Evolutionary conservation across 1,140 invertebrate species (phyloP).

Genomic region (Solenopsis fugax): DNA sequence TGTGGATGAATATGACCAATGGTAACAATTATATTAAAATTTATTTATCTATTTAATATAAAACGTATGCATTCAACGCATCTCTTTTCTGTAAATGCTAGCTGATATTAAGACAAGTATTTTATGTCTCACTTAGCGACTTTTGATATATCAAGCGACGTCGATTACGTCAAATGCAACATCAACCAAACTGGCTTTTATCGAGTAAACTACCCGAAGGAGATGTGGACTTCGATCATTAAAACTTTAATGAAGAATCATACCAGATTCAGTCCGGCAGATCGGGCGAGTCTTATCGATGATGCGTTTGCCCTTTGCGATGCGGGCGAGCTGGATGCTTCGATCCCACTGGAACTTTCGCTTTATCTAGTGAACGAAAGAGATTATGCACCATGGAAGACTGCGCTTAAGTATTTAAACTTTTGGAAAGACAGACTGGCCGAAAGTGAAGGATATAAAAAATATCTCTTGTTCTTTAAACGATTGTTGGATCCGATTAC

Average conservation of each 20-base stretch:
- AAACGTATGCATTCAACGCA: neutral
- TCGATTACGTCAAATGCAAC: constrained; percentile 95
- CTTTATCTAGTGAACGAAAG: constrained; percentile 91
- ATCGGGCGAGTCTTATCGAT: constrained; percentile 92
- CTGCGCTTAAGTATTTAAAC: constrained; percentile 90
- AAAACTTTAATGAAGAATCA: constrained; percentile 90
- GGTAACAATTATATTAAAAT: constrained; percentile 85
- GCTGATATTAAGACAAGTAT: constrained; percentile 4
- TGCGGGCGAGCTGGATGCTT: constrained; percentile 90
- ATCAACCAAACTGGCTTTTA: constrained; percentile 95
- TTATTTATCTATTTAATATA: neutral
- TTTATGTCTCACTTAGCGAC: constrained; percentile 85
- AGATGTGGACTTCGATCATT: constrained; percentile 92
- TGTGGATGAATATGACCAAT: constrained; percentile 93
- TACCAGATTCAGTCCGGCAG: constrained; percentile 90
- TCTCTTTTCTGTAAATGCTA: constrained; percentile 51
- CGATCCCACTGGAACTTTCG: constrained; percentile 90
- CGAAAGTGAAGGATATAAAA: constrained; percentile 89
- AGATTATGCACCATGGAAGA: constrained; percentile 92
- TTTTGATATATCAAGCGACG: constrained; percentile 89
- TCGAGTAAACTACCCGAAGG: constrained; percentile 93
- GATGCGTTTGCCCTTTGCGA: constrained; percentile 93
- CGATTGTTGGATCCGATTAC: constrained; percentile 88
- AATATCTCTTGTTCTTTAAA: constrained; percentile 89
- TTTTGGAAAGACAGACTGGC: constrained; percentile 90